Evolutionary conservation across 1,140 invertebrate genomes (phyloP), one percentile per base, ranked within the genome.

Genomic region (Pollicipes pollicipes): DNA sequence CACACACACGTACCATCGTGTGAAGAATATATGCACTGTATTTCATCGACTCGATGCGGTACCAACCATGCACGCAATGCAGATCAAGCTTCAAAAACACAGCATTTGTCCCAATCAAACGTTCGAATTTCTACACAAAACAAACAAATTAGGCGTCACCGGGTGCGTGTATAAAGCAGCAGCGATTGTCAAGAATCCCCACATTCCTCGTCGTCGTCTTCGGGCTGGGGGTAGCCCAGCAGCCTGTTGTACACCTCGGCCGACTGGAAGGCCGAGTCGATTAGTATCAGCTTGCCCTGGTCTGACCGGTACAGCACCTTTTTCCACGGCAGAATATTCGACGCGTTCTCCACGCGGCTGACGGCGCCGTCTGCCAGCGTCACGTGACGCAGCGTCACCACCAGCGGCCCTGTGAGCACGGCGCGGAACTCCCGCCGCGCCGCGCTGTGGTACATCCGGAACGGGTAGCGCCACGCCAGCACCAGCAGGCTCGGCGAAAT

Each of bases 361-460:
- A 58, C 45, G 13, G 45, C 13, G 45, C 45, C 45, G 13, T 58
- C 45, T 21, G 45, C 10, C 45, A 58, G 45, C 2, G 13, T 58
- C 13, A 58, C 13, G 13, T 58, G 45, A 24, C 45, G 45, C 45
- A 21, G 24, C 2, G 13, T 58, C 13, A 58, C 2, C 45, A 58
- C 13, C 45, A 58, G 45, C 45, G 45, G 45, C 21, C 45, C 45
- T 10, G 45, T 58, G 45, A 58, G 45, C 6, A 58, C 45, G 6
- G 45, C 45, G 21, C 45, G 45, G 21, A 58, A 58, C 45, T 58
- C 10, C 8, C 45, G 45, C 45, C 45, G 6, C 17, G 45, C 45
- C 45, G 45, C 45, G 45, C 45, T 58, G 45, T 58, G 45, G 45
- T 58, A 58, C 45, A 58, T 58, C 45, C 45, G 45, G 45, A 58